A percentile compares a stretch with the other conserved stretches of the same genome.
phyloP scores from a whole-genome alignment of 2,797 vertebrate species.

The Diglossa cyanea region DNA sequence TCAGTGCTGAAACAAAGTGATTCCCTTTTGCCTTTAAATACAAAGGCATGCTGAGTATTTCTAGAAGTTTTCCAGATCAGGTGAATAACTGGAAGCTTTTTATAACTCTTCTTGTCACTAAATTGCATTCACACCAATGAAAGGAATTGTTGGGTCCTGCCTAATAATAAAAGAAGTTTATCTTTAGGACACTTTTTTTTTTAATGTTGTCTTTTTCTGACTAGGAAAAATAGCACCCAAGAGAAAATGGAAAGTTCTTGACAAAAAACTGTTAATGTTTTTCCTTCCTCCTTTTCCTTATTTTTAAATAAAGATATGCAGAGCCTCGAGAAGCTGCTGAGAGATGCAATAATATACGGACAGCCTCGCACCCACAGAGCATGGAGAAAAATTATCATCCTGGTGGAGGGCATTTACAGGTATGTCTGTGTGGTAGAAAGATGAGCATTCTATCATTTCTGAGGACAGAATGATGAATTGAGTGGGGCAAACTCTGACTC shows the following conservation, averaged over 20 bases:
- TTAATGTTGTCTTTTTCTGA: not conserved
- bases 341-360: constrained; percentile 85
- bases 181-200: not conserved
- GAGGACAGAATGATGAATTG: not conserved
- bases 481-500: not conserved
- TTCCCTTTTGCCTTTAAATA: not conserved
- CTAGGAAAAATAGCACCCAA: not conserved
- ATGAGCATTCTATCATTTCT: not conserved
- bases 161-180: not conserved
- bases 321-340: constrained; percentile 86
- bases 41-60: not conserved
- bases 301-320: constrained; percentile 81
- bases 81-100: not conserved
- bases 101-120: not conserved
- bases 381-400: constrained; percentile 94
- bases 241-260: not conserved
- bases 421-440: constrained; percentile 59
- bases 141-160: not conserved
- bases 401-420: constrained; percentile 96
- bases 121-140: not conserved
- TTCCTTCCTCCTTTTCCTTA: not conserved
- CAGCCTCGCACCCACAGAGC: constrained; percentile 88
- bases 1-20: not conserved
- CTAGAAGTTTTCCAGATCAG: not conserved
- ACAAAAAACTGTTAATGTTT: not conserved